A percentile compares a stretch with the other conserved stretches of the same genome.
These are phyloP conservation scores for Umimayanthus chanpuru DNA, from an alignment of 92 coral and sea anemone species.

Conservation along the genomic window DNA sequence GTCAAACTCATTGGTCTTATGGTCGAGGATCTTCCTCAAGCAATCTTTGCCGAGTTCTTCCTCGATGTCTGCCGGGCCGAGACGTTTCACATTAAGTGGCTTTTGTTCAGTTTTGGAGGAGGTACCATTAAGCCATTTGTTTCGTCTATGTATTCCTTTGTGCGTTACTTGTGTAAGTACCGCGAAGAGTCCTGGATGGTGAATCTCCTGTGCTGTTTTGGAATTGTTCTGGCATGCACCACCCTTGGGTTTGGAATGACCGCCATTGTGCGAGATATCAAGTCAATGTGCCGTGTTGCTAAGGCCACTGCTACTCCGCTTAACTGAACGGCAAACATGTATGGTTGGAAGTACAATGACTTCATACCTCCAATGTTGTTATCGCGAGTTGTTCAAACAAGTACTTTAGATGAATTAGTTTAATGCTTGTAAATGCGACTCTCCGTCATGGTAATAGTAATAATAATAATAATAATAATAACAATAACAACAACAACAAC, in stretches of 20 bases:
- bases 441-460: too few species aligned
- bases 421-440: too few species aligned
- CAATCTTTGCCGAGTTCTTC: constrained; percentile 10
- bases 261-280: constrained; percentile 11
- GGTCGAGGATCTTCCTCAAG: constrained; percentile 21
- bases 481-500: too few species aligned
- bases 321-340: background rate
- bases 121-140: constrained; percentile 15
- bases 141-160: background rate
- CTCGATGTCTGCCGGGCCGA: background rate
- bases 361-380: background rate
- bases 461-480: too few species aligned
- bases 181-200: background rate
- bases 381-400: background rate
- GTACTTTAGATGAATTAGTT: background rate
- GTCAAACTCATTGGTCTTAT: background rate
- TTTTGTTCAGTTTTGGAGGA: background rate
- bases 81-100: constrained; percentile 15
- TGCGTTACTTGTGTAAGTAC: background rate
- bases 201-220: background rate
- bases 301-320: background rate
- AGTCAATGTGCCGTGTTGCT: background rate
- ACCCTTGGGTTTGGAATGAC: constrained; percentile 10
- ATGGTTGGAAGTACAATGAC: background rate
- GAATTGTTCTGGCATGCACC: background rate